A percentile compares a stretch with the other conserved stretches of the same genome.
Conservation (phyloP, 1,140 invertebrate genomes). For the Lysiphlebus fabarum region DNA sequence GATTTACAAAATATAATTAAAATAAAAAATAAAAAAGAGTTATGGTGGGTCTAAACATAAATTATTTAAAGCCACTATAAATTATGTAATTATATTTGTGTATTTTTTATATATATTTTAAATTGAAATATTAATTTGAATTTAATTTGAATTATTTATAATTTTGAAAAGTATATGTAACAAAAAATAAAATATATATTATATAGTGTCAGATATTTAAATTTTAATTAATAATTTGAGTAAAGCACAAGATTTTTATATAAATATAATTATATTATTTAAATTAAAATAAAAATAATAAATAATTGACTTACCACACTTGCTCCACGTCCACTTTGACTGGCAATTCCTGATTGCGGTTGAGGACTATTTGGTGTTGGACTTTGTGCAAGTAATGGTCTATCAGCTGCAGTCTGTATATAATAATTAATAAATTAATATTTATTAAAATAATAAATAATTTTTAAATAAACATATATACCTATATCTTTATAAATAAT, state of each 20-base stretch:
- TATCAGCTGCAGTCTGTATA: conserved; percentile 66
- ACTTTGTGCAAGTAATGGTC: conserved; percentile 56
- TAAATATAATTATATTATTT: conserved; percentile 18
- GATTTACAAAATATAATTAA: too few species aligned
- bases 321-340: conserved; percentile 81
- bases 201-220: neutral
- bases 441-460: too few species aligned
- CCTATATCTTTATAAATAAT: too few species aligned
- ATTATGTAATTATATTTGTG: conserved; percentile 17
- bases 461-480: too few species aligned
- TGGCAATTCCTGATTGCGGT: conserved; percentile 61
- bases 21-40: conserved; percentile 7
- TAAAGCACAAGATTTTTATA: conserved; percentile 2
- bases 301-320: conserved; percentile 71
- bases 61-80: conserved; percentile 26
- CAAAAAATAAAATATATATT: too few species aligned
- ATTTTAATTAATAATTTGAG: too few species aligned
- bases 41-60: conserved; percentile 26
- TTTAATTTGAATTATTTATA: too few species aligned
- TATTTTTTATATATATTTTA: neutral
- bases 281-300: conserved; percentile 14
- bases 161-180: too few species aligned
- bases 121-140: too few species aligned
- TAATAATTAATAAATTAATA: too few species aligned
- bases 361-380: conserved; percentile 62